phyloP scores from a whole-genome alignment of 2,797 vertebrate genomes.

The Phrynocephalus guinanensis region DNA sequence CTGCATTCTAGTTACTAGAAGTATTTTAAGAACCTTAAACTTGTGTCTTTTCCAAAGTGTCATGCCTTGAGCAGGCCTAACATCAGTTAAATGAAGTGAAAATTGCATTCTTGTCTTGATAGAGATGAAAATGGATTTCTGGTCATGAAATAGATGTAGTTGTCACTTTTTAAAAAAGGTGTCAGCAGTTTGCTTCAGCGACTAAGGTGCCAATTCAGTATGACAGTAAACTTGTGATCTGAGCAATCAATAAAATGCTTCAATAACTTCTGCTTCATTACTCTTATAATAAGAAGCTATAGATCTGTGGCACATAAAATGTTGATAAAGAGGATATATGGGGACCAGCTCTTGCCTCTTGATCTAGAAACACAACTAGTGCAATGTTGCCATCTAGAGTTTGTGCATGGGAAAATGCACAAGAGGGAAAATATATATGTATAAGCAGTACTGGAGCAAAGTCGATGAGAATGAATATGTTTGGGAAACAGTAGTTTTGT shows the following conservation, averaged over 20 bases:
- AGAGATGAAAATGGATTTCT: slow-evolving; percentile 96
- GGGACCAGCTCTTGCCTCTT: slow-evolving; percentile 71
- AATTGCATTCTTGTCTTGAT: slow-evolving; percentile 95
- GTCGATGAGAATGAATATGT: slow-evolving; percentile 15
- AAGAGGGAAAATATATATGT: slow-evolving; percentile 41
- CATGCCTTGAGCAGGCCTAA: slow-evolving; percentile 85
- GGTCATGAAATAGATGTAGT: slow-evolving; percentile 94
- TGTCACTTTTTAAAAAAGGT: slow-evolving; percentile 95
- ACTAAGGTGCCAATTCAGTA: slow-evolving; percentile 91
- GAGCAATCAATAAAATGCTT: slow-evolving; percentile 94
- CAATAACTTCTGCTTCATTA: slow-evolving; percentile 93
- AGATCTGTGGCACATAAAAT: slow-evolving; percentile 87
- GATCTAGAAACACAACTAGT: slow-evolving; percentile 78
- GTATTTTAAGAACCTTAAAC: slow-evolving; percentile 86
- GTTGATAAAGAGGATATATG: slow-evolving; percentile 81
- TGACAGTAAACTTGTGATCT: slow-evolving; percentile 92
- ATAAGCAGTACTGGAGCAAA: slow-evolving; percentile 50
- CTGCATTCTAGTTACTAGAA: slow-evolving; percentile 77
- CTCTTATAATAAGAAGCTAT: slow-evolving; percentile 92
- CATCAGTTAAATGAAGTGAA: slow-evolving; percentile 95
- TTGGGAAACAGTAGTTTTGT: slow-evolving; percentile 30
- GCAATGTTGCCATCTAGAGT: slow-evolving; percentile 93
- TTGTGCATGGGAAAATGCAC: slow-evolving; percentile 77
- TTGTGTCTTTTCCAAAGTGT: slow-evolving; percentile 84
- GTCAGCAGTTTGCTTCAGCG: slow-evolving; percentile 92